Percentiles rank a stretch among this genome's conserved stretches.
These are phyloP conservation scores for Takifugu bimaculatus DNA, from an alignment of 2,113 vertebrate genomes.

Conservation along the genomic window DNA sequence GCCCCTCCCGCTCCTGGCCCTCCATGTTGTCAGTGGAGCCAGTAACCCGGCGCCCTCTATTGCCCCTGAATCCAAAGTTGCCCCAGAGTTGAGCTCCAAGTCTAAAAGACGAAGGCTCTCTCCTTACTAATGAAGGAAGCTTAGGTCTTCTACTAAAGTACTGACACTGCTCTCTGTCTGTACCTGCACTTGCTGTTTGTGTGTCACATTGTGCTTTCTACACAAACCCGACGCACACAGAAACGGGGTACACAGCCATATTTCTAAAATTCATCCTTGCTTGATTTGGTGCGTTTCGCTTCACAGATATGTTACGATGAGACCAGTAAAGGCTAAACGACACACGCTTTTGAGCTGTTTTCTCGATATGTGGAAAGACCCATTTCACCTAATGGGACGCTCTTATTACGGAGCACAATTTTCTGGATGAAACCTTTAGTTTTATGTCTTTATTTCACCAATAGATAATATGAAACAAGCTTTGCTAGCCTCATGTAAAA, in stretches of 20 bases:
- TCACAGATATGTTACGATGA: too few relatives aligned
- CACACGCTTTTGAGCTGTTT: too few relatives aligned
- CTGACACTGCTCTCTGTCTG: constrained; percentile 48
- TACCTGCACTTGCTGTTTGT: constrained; percentile 60
- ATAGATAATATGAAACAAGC: too few relatives aligned
- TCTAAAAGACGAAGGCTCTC: constrained; percentile 89
- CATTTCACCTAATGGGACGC: too few relatives aligned
- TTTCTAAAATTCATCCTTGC: constrained; percentile 54
- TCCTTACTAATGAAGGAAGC: constrained; percentile 81
- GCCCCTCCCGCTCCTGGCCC: constrained; percentile 91
- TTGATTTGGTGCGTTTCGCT: constrained; percentile 46
- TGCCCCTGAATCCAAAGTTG: constrained; percentile 68
- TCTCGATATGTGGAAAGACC: too few relatives aligned
- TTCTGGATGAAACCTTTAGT: too few relatives aligned
- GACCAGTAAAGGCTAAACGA: too few relatives aligned
- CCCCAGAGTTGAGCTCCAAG: constrained; percentile 77
- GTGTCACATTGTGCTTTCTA: constrained; percentile 57
- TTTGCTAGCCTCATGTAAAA: constrained; percentile 3
- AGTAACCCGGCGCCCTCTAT: constrained; percentile 74
- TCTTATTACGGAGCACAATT: too few relatives aligned
- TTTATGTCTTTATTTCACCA: too few relatives aligned
- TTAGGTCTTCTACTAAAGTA: constrained; percentile 56
- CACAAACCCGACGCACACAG: constrained; percentile 38
- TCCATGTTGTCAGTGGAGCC: constrained; percentile 89
- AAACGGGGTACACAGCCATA: constrained; percentile 51